Evolutionary conservation across 2,113 vertebrate genomes (phyloP).

Genomic region (Tetraodon nigroviridis): DNA sequence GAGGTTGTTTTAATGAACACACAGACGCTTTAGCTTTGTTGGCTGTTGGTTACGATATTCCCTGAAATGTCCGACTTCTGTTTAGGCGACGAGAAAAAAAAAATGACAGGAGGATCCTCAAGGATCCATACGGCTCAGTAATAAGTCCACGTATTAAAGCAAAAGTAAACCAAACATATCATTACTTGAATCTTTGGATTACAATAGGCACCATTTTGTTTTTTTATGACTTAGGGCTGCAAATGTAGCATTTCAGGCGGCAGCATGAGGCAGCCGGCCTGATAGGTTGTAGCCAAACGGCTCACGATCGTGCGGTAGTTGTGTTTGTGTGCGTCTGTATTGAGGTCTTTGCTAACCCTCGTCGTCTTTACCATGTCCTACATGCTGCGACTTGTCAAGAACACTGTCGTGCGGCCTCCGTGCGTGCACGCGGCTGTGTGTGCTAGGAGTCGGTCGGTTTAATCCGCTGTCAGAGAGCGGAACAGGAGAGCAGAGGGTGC

Average conservation of each 20-base stretch:
- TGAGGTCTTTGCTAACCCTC: slow-evolving; percentile 46
- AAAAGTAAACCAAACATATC: neutral
- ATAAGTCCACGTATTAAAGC: no score
- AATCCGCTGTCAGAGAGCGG: slow-evolving; percentile 44
- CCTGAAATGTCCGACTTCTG: neutral
- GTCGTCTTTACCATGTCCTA: slow-evolving; percentile 55
- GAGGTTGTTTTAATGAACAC: neutral
- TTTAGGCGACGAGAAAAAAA: neutral
- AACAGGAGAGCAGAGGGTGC: slow-evolving; percentile 23
- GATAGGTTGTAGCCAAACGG: slow-evolving; percentile 47
- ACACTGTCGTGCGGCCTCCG: slow-evolving; percentile 39
- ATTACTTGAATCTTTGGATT: slow-evolving; percentile 17
- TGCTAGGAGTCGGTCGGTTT: slow-evolving; percentile 24
- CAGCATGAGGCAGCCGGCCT: slow-evolving; percentile 31
- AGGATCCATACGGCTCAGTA: neutral
- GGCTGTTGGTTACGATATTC: neutral
- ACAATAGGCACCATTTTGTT: slow-evolving; percentile 7
- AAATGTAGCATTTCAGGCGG: slow-evolving; percentile 14
- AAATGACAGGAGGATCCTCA: slow-evolving; percentile 9
- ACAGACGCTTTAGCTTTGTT: neutral
- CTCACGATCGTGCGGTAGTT: slow-evolving; percentile 43
- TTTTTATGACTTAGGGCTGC: neutral
- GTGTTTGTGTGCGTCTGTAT: slow-evolving; percentile 15
- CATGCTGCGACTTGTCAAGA: slow-evolving; percentile 58
- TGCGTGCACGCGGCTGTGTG: slow-evolving; percentile 6